Conservation (phyloP, 2,888 invertebrate species). For the Dusona sp. region DNA sequence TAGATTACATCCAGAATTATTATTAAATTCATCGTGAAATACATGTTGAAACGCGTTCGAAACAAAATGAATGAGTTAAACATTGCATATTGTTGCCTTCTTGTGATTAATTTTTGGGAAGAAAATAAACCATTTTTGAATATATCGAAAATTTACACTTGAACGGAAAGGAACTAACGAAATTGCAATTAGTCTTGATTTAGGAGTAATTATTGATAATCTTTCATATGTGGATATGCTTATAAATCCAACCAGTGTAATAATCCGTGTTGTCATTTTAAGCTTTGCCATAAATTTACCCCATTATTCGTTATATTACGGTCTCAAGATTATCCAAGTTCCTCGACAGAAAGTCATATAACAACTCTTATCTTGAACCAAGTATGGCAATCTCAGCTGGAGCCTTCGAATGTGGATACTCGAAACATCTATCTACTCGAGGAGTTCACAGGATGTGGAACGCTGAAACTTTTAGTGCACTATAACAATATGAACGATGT, state of each 20-base stretch:
- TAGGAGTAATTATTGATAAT: background rate
- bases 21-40: background rate
- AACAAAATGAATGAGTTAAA: background rate
- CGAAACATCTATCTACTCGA: constrained; percentile 43
- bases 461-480: constrained; percentile 66
- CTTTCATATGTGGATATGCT: background rate
- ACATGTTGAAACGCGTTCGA: background rate
- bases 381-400: constrained; percentile 24
- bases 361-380: constrained; percentile 6
- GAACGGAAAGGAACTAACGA: background rate
- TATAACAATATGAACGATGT: constrained; percentile 67
- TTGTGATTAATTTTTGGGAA: background rate
- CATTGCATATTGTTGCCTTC: background rate
- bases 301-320: background rate
- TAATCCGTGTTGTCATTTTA: background rate
- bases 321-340: constrained; percentile 3
- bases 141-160: background rate
- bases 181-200: background rate
- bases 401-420: constrained; percentile 17
- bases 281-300: background rate
- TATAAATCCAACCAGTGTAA: background rate
- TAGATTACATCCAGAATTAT: background rate
- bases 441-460: constrained; percentile 24
- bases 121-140: background rate
- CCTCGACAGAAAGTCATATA: constrained; percentile 9